Evolutionary conservation across 92 coral and sea anemone species (phyloP).

Genomic region (Umimayanthus kanabou): DNA sequence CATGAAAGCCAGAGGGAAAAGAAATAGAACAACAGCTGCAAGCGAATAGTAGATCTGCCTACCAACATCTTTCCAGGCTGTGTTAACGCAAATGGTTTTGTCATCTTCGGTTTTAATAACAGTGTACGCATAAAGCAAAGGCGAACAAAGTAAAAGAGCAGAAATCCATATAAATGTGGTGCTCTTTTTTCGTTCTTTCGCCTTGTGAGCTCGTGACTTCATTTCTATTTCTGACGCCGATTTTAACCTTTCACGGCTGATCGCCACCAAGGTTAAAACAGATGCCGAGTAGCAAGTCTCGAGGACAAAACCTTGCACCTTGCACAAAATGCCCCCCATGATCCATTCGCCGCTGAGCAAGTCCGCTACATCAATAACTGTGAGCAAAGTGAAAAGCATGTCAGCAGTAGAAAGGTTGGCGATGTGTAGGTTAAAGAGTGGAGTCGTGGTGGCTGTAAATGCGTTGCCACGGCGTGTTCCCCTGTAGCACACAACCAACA

Average conservation of each 20-base stretch:
- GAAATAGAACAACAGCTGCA: conserved; percentile 52
- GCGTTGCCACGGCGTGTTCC: conserved; percentile 35
- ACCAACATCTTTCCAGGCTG: conserved; percentile 58
- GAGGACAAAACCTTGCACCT: conserved; percentile 67
- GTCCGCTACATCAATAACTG: conserved; percentile 62
- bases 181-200: conserved; percentile 48
- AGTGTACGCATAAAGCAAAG: conserved; percentile 66
- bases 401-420: conserved; percentile 77
- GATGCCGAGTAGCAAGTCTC: conserved; percentile 82
- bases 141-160: conserved; percentile 68
- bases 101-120: conserved; percentile 19
- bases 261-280: conserved; percentile 74
- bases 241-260: conserved; percentile 70
- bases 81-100: conserved; percentile 48
- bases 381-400: conserved; percentile 71
- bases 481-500: conserved; percentile 61
- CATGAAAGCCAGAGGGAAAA: conserved; percentile 69
- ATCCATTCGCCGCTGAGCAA: conserved; percentile 54
- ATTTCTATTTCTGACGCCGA: conserved; percentile 56
- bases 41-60: conserved; percentile 76
- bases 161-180: conserved; percentile 53
- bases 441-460: conserved; percentile 47
- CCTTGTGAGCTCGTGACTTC: conserved; percentile 53
- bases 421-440: conserved; percentile 70
- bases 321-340: conserved; percentile 62